Percentiles rank a stretch among this genome's conserved stretches.
These are phyloP conservation scores for Oenanthe oenanthe DNA, from an alignment of 2,113 vertebrate genomes.

Conservation along the genomic window DNA sequence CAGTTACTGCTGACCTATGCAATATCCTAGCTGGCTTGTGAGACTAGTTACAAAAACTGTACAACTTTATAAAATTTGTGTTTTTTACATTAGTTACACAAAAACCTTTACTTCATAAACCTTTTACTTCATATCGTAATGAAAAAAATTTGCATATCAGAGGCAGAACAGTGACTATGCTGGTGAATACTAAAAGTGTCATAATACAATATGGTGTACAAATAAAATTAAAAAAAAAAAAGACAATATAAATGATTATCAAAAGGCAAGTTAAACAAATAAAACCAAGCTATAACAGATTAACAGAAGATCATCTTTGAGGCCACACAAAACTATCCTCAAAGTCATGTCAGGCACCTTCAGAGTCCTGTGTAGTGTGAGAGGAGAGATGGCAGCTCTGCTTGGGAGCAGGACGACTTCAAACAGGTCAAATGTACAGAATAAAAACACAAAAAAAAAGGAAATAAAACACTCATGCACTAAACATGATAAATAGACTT, in stretches of 20 bases:
- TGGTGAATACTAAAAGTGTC: conserved; percentile 95
- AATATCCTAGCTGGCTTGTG: conserved; percentile 73
- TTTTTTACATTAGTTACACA: conserved; percentile 99
- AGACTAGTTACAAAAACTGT: conserved; percentile 86
- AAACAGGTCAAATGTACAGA: conserved; percentile 70
- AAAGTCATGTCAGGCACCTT: conserved; percentile 40
- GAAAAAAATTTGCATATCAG: conserved; percentile 82
- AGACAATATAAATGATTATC: conserved; percentile 73
- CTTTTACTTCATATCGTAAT: conserved; percentile 91
- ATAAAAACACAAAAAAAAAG: background rate
- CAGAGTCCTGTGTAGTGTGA: conserved; percentile 40
- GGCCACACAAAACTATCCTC: conserved; percentile 58
- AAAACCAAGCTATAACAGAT: conserved; percentile 46
- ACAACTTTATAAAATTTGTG: conserved; percentile 99
- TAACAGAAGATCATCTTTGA: conserved; percentile 63
- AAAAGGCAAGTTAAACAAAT: conserved; percentile 68
- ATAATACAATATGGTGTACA: conserved; percentile 81
- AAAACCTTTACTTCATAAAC: conserved; percentile 94
- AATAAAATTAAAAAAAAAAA: conserved; percentile 49
- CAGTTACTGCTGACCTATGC: conserved; percentile 71
- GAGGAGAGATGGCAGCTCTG: conserved; percentile 12
- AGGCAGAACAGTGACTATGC: conserved; percentile 89
- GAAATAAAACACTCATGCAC: conserved; percentile 75
- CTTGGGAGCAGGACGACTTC: conserved; percentile 36
- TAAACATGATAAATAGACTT: conserved; percentile 82